Base-by-base conservation (phyloP, 1,140 invertebrate species). In the Procambarus virginalis region DNA sequence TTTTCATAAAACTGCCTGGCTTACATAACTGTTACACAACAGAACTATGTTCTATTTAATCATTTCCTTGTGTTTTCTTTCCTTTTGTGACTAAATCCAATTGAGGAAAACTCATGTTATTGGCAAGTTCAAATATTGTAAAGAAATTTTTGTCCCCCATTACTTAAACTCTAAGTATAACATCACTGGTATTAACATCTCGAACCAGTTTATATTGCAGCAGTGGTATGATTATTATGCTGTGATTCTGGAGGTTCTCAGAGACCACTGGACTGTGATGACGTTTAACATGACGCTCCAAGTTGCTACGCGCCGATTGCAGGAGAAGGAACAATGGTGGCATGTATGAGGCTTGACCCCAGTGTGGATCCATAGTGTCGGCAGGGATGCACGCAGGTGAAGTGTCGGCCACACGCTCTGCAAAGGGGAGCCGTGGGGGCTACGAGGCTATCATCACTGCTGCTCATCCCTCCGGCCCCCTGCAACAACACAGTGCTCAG, bases 261-360 rank as follows among this genome's bases (percentile, higher is more conserved):
- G 83, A 68, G 45, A 49, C 81, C 55, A 22, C 22, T 22, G 75
- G 51, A 75, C 49, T 17, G 64, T 84, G 78, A 60, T 84, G 82
- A 45, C 84, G 70, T 77, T 60, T 79, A 51, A 84, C 55, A 70
- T 91, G 85, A 3, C 79, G 85, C 51, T 84, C 55, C 48, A 91
- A 60, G 81, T 91, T 90, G 51, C 86, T 78, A 58, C 80, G n/a
- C n/a, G 60, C 20, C 84, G 85, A 58, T 91, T 86, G 84, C 84
- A 91, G 64, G 84, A 86, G 85, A 86, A 87, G 84, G 78, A 48
- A 85, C 93, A 93, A 51, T 92, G 92, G 20, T 85, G 89, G 84
- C 93, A 93, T 34, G 87, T 87, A 90, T 93, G 92, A 55, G 92
- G 93, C 82, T 93, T 93, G 64, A 92, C 93, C 20, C 93, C 93